Evolutionary conservation across 1,140 invertebrate species (phyloP), one percentile per base, ranked within the genome.

Genomic region (Caerostris darwini): DNA sequence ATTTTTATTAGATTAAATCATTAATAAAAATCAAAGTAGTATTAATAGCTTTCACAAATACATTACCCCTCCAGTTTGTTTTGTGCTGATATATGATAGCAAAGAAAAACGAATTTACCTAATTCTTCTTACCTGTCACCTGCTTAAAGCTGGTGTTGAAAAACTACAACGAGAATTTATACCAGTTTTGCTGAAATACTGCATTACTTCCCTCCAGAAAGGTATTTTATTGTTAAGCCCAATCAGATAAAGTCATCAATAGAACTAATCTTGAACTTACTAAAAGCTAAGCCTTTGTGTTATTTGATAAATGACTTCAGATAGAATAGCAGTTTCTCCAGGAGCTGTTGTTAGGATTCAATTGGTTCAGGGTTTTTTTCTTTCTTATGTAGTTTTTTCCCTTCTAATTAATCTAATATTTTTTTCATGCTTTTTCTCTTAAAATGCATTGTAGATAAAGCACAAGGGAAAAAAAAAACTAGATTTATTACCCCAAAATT

Each of bases 231-330:
- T 77, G 34, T 77, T 77, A 77, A 77, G 71, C 71, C 34, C 71
- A 77, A 77, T 77, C 71, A 77, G 71, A 77, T 77, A 77, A 77
- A 77, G 50, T 77, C 71, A 77, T 77, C 71, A 77, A 77, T 77
- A 34, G 50, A 77, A 77, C 71, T 77, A 77, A 77, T 77, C 71
- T 77, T 12, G 71, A 77, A 50, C 71, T 77, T 77, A 50, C 71
- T 77, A 53, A 77, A 77, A 77, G 71, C 71, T 77, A 77, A 77
- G 71, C 34, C 34, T 77, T 77, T 77, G 71, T 77, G 71, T 77
- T 77, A 77, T 77, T 77, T 77, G 71, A 77, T 77, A 77, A 77
- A 77, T 77, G 71, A 77, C 71, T 77, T 77, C 19, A 12, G 71
- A 50, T 77, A 77, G 71, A 77, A 77, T 77, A 77, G 71, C 71